Conservation (phyloP, 2,888 invertebrate genomes). For the Andricus quercusramuli region DNA sequence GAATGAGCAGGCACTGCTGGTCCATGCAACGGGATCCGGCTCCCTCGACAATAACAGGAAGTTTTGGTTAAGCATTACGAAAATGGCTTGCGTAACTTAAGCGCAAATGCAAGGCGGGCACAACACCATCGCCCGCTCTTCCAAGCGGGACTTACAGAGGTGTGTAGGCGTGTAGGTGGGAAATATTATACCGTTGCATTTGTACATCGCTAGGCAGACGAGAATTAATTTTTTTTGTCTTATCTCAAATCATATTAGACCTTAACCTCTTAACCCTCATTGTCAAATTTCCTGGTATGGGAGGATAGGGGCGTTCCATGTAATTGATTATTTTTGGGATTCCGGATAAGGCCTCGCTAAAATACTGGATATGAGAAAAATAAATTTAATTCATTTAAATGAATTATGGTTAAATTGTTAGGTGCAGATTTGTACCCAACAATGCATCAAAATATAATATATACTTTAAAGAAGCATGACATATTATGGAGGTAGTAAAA, state of each 20-base stretch:
- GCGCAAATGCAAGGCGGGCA: neutral
- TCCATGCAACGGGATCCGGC: constrained; percentile 3
- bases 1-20: neutral
- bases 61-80: constrained; percentile 19
- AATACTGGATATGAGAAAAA: too few relatives aligned
- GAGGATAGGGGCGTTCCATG: neutral
- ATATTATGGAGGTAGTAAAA: too few relatives aligned
- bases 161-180: neutral
- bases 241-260: neutral
- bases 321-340: too few relatives aligned
- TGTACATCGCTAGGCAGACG: constrained; percentile 17
- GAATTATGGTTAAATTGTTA: too few relatives aligned
- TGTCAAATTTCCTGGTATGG: neutral
- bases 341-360: too few relatives aligned
- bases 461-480: too few relatives aligned
- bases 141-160: constrained; percentile 7
- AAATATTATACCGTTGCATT: constrained; percentile 18
- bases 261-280: neutral
- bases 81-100: constrained; percentile 26
- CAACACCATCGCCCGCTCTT: constrained; percentile 22
- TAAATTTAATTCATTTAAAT: too few relatives aligned
- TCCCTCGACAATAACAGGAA: constrained; percentile 12
- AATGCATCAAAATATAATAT: too few relatives aligned
- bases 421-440: too few relatives aligned
- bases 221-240: constrained; percentile 9